phyloP scores from a whole-genome alignment of 2,113 vertebrate genomes.

The Chionodraco myersi region DNA sequence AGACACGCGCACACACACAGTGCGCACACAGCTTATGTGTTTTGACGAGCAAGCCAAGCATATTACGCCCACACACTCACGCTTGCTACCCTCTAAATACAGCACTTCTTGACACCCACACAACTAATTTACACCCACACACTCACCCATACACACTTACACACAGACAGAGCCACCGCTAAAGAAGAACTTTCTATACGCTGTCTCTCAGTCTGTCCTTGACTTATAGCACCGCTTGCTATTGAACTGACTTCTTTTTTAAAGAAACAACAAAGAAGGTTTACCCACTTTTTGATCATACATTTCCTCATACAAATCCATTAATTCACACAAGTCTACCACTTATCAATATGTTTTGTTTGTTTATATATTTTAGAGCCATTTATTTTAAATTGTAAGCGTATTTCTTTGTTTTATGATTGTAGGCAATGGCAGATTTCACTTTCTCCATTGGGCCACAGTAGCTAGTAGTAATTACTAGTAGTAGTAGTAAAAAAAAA shows the following conservation, averaged over 20 bases:
- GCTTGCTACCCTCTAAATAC: conserved; percentile 17
- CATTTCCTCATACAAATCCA: background rate
- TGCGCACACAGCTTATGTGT: conserved; percentile 53
- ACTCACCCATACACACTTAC: conserved; percentile 7
- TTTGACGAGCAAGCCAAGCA: conserved; percentile 63
- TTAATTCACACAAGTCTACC: no score
- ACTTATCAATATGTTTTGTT: background rate
- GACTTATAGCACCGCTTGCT: background rate
- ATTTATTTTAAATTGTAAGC: background rate
- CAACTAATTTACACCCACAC: background rate
- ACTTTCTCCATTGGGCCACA: background rate
- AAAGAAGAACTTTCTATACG: conserved; percentile 11
- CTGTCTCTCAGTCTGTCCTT: background rate
- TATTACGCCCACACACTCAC: conserved; percentile 61
- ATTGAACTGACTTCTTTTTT: background rate
- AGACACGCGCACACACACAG: conserved; percentile 13
- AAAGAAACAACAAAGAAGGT: no score
- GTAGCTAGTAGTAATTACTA: background rate
- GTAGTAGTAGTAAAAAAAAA: background rate
- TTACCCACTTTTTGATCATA: background rate
- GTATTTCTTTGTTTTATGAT: background rate
- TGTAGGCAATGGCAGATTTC: background rate
- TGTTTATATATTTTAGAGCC: background rate
- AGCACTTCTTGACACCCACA: conserved; percentile 12
- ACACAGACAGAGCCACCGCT: conserved; percentile 2